Base-by-base conservation (phyloP, 2,888 invertebrate species). In the Dasypogon diadema region DNA sequence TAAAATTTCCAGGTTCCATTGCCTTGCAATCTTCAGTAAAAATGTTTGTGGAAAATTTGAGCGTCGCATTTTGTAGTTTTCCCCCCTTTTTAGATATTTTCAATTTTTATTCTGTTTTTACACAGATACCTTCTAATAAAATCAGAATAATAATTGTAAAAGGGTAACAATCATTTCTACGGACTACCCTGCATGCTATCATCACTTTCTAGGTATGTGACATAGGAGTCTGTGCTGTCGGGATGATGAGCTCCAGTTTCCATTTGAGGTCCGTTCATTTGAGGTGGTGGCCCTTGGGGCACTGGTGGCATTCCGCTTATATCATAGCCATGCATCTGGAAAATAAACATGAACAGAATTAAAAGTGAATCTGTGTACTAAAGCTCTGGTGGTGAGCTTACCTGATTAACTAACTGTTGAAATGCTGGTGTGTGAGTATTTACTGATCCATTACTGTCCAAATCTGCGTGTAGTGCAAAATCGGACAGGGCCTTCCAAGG, bases 401-500 rank as follows among this genome's bases (percentile, higher is more conserved):
- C 96, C 93, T 96, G 96, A 87, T 94, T 97, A 82, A 98, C 97
- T 82, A 98, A 90, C 85, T 98, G 98, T 85, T 98, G 98, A 87
- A 97, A 98, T 80, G 97, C 96, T 12, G 97, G 96, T 76, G 92
- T 92, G 81, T 92, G 92, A 42, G 94, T 93, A 83, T 95, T 95
- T 79, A 95, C 94, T 74, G 96, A 88, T 83, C 85, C 85, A 77
- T 86, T 86, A 80, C 84, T 86, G 82, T 98, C 98, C 77, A 97
- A 89, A 87, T 98, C 97, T 5, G 96, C 94, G 85, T 97, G 97
- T 81, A 97, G 91, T 79, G 97, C 97, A 88, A 97, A 98, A 87
- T 98, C 98, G 74, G 94, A 94, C 74, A 98, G 91, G 78, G 97
- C 96, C 88, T 98, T 97, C 98, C 98, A 98, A 48, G 96, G 97